Evolutionary conservation across 1,140 invertebrate species (phyloP), one percentile per base, ranked within the genome.

Genomic region (Calliphora vicina): DNA sequence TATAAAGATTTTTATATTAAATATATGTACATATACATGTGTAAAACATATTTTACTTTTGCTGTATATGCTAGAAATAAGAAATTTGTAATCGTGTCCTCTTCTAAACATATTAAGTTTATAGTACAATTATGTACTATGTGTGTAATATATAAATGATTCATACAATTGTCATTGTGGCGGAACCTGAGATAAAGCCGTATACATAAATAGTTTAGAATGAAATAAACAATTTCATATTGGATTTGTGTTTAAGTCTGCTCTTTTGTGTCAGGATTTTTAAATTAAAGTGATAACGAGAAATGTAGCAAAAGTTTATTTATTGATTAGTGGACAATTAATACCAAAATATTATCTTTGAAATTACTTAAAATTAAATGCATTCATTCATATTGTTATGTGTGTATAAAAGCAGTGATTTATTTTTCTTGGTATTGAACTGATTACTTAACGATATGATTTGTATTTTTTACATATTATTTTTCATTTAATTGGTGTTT

Each of bases 321-420:
- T 61, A 20, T 23, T 23, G 23, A 25, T 23, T 23, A 25, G 1
- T 67, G 23, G 17, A 10, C 4, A 20, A 67, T 9, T 67, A 10
- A 67, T 20, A 20, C 0, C n/a, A 23, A 23, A 1, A 23, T 10
- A 9, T 67, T 67, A 3, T 67, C 2, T 67, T 67, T 10, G 17
- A 20, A 20, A 23, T 23, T 5, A 20, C 20, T 67, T 67, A 23
- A 67, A 67, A 67, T 67, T 67, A 67, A 67, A 67, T 67, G 61
- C 61, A 67, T 23, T 1, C 61, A 67, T 23, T 1, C 35, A 35
- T 35, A 5, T 35, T 35, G 35, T 67, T 25, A 67, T 25, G n/a
- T 23, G n/a, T 57, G 10, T 23, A 67, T 67, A 67, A 67, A 67
- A 67, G 61, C 61, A 67, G 61, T 67, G 61, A 50, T 67, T 67